Evolutionary conservation across 2,888 invertebrate genomes (phyloP), one percentile per base, ranked within the genome.

Genomic region (Kryphioiulus occultus): DNA sequence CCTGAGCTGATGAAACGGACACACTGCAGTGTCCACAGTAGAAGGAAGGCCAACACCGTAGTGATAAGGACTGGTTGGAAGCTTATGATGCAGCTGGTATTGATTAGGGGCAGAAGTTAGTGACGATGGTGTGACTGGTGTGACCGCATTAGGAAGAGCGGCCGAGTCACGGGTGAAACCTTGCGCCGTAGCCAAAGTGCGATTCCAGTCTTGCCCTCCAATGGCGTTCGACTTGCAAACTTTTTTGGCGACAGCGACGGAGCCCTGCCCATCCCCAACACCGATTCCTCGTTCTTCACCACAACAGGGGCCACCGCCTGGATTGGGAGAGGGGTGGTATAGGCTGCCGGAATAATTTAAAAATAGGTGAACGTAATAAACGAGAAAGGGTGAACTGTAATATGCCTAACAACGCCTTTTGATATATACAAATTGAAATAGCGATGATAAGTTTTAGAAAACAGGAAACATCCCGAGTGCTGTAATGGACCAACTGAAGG

Each of bases 1-100:
- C 89, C 90, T 90, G 87, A 90, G 90, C 86, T 91, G 91, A 90
- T 92, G 92, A 90, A 93, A 92, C 15, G 93, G 92, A 90, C 92
- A 93, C 78, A 91, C 90, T 89, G 91, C 90, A 89, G 78, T 78
- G 78, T 92, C 91, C 88, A 90, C 53, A 91, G 89, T 78, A 30
- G n/a, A n/a, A n/a, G 78, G 44, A 90, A 90, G 83, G 90, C 89
- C 35, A 90, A 89, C 44, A 89, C 90, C 9, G 59, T 39, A 86
- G n/a, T 88, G 85, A 85, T 39, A 85, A 10, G 86, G 68, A 42
- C n/a, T 30, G 35, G 32, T 35, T 17, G 35, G 59, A 32, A 84
- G 86, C 78, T 85, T 87, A 26, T 86, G 88, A 35, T 87, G 89
- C 22, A 78, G 88, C 32, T 39, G 86, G 82, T 26, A 59, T 22